A percentile compares a stretch with the other conserved stretches of the same genome.
phyloP scores from a whole-genome alignment of 1,140 invertebrate genomes.

The Cotesia glomerata region DNA sequence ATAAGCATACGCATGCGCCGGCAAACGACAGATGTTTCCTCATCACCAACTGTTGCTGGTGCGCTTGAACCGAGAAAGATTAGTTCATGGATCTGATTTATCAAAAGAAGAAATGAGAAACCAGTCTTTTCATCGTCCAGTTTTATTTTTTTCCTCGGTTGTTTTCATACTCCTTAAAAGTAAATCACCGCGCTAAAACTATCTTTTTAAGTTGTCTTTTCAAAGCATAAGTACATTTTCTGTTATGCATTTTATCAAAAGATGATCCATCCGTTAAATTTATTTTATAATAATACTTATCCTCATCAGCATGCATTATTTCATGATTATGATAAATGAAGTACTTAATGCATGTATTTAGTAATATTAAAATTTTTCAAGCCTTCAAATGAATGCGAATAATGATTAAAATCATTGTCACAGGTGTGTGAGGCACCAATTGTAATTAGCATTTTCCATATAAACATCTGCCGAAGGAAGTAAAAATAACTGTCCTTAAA shows the following conservation, averaged over 20 bases:
- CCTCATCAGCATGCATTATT: too few species aligned
- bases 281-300: too few species aligned
- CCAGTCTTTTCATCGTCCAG: constrained; percentile 11
- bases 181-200: neutral
- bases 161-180: neutral
- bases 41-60: constrained; percentile 55
- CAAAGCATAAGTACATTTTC: too few species aligned
- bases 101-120: constrained; percentile 36
- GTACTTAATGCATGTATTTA: too few species aligned
- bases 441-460: too few species aligned
- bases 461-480: neutral
- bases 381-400: too few species aligned
- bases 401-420: too few species aligned
- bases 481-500: neutral
- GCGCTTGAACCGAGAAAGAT: constrained; percentile 2
- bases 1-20: constrained; percentile 42
- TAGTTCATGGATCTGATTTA: constrained; percentile 47
- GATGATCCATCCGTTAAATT: constrained; percentile 20
- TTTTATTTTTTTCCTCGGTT: neutral
- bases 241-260: neutral
- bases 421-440: too few species aligned
- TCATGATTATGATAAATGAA: too few species aligned
- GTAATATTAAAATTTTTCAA: too few species aligned
- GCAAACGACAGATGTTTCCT: constrained; percentile 57
- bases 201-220: neutral